Evolutionary conservation across 2,888 invertebrate species (phyloP).

Genomic region (Isoperla grammatica): DNA sequence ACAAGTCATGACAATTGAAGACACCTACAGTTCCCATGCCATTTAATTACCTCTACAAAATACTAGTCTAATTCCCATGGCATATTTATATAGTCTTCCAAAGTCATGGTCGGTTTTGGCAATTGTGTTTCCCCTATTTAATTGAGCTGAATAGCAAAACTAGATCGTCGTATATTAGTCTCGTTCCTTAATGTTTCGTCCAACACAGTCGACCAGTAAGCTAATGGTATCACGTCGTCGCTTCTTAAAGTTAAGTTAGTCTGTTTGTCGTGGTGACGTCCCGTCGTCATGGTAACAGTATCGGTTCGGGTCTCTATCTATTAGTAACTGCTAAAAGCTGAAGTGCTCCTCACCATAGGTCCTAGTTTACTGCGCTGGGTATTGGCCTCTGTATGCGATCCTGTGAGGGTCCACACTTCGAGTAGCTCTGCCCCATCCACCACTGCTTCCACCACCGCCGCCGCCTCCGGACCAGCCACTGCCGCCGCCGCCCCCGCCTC

Average conservation of each 20-base stretch:
- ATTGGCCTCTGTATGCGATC: constrained; percentile 25
- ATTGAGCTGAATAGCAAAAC: too few species aligned
- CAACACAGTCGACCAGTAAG: too few species aligned
- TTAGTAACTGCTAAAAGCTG: neutral
- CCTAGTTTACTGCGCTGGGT: neutral
- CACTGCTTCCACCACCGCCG: constrained; percentile 47
- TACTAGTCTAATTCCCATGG: too few species aligned
- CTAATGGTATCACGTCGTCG: too few species aligned
- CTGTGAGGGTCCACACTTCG: constrained; percentile 16
- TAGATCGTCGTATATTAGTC: too few species aligned
- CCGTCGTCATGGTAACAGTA: neutral
- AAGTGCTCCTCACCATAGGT: neutral
- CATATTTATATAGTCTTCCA: too few species aligned
- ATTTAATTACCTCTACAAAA: too few species aligned
- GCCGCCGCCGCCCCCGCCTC: constrained; percentile 35
- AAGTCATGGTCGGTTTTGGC: too few species aligned
- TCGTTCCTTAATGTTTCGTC: too few species aligned
- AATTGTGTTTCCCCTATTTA: too few species aligned
- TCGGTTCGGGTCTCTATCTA: neutral
- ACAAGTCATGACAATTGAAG: too few species aligned
- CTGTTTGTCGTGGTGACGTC: neutral
- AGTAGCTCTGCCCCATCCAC: constrained; percentile 43
- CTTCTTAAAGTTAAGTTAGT: neutral
- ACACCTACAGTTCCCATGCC: too few species aligned
- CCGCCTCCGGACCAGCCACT: constrained; percentile 45